These are phyloP conservation scores for pig (Sus scrofa) DNA, from an alignment of 2,113 vertebrate species.

Conservation along the genomic window T2T-Sscrofa CM000815.6:122550001-122550500, in stretches of 20 bases:
- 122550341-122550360: not conserved
- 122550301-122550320: not conserved
- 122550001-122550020: not conserved
- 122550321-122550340: not conserved
- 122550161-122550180: not conserved
- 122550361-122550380: not conserved
- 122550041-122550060: not conserved
- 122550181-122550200: not conserved
- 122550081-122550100: not conserved
- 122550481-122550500: fast-evolving
- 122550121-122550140: not conserved
- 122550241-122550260: not conserved
- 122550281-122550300: not conserved
- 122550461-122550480: not conserved
- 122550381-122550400: not conserved
- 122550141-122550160: not conserved
- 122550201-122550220: not conserved
- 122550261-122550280: not conserved
- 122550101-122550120: not conserved
- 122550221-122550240: not conserved
- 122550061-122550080: not conserved
- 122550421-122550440: not conserved
- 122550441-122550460: not conserved
- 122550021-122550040: not conserved
- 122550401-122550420: not conserved